Base-by-base conservation (phyloP, 2,797 vertebrate species). In the Trachurus trachurus region DNA sequence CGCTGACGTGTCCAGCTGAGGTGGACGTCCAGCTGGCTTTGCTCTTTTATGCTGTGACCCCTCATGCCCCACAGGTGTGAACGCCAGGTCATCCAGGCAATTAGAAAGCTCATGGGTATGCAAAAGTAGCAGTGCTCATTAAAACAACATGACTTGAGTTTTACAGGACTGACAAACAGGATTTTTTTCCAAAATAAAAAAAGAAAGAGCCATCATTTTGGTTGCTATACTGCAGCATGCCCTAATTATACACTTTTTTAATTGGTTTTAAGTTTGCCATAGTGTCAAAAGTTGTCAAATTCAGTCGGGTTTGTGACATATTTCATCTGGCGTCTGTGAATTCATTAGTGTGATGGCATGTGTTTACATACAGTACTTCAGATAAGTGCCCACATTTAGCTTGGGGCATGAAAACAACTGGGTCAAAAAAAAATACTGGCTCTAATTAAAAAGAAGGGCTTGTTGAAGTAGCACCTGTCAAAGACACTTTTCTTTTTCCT, bases 81-180 rank as follows among this genome's bases (percentile, higher is more conserved):
- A 61, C 70, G 81, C 74, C 26, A 80, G 70, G 77, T 87, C 86
- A 61, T 62, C 40, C 47, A 52, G 66, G 80, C 83, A 91, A 91
- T 92, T 89, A 91, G 73, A 29, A 44, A 54, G 60, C 83, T 86
- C 65, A 67, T 76, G 75, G 61, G 26, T 80, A 84, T 86, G 80
- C 85, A 84, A 66, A 80, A 60, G 62, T 42, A 76, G 60, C 37
- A 15, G 64, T 1, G 4, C 83, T 92, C 88, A 91, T 92, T 92
- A 89, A 80, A 76, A 69, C 56, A 62, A 64, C 63, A 69, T 54
- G 45, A 65, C 64, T 82, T 71, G 37, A 60, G 3, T 64, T 74
- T 66, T 57, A 39, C 56, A 70, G 5, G 53, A 34, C 59, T 37
- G 70, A 64, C 64, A 57, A 81, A 62, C 15, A 45, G 53, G n/a